Evolutionary conservation across 2,888 invertebrate genomes (phyloP).

Genomic region (Spodoptera littoralis): DNA sequence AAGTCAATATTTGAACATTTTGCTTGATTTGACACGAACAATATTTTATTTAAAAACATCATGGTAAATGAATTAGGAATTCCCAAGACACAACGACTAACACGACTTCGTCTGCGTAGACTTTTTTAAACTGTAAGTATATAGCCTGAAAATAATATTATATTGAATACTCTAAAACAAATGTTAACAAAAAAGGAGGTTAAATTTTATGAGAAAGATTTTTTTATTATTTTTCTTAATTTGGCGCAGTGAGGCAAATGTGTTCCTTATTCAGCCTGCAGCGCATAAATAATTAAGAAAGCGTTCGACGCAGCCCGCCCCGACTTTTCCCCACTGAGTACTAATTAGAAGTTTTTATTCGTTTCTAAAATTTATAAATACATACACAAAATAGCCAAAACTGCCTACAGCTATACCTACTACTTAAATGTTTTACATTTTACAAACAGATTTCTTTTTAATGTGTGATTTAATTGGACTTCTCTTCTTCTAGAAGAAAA

Average conservation of each 20-base stretch:
- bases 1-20: too few species aligned
- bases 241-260: constrained; percentile 75
- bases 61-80: too few species aligned
- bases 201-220: constrained; percentile 12
- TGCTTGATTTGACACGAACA: too few species aligned
- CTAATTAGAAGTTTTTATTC: constrained; percentile 76
- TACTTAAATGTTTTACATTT: neutral
- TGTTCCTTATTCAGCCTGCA: constrained; percentile 81
- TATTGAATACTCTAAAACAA: neutral
- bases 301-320: constrained; percentile 75
- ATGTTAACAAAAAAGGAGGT: neutral
- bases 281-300: constrained; percentile 83
- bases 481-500: too few species aligned
- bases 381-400: constrained; percentile 35
- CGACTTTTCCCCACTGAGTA: constrained; percentile 68
- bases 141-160: too few species aligned
- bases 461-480: too few species aligned
- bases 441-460: neutral
- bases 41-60: too few species aligned
- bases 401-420: constrained; percentile 1
- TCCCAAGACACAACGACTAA: too few species aligned
- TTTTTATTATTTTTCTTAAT: constrained; percentile 64
- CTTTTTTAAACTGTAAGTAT: too few species aligned
- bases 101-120: too few species aligned
- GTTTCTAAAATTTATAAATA: constrained; percentile 54